Percentiles rank a stretch among this genome's conserved stretches.
These are phyloP conservation scores for Echinops telfairi DNA, from an alignment of 2,113 vertebrate genomes.

Conservation along the genomic window DNA sequence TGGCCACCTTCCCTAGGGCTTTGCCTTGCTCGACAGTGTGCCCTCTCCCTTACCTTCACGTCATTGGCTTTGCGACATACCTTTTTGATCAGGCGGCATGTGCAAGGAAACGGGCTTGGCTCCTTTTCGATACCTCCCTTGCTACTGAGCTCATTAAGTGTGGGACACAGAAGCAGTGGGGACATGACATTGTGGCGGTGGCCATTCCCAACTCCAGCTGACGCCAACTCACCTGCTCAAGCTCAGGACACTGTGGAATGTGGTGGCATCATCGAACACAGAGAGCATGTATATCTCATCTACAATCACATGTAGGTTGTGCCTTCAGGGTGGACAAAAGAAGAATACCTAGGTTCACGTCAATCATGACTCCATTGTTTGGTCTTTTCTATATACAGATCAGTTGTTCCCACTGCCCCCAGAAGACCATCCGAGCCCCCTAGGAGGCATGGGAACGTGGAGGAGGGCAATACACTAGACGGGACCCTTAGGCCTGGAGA, in stretches of 20 bases:
- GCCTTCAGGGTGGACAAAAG: slow-evolving; percentile 84
- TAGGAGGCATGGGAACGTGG: neutral
- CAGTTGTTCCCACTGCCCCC: neutral
- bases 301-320: slow-evolving; percentile 92
- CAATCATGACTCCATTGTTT: neutral
- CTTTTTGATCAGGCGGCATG: too few species aligned
- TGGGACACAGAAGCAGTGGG: neutral
- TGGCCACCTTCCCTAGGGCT: neutral
- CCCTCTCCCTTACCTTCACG: neutral
- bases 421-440: neutral
- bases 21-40: neutral
- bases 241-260: slow-evolving; percentile 94
- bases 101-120: neutral
- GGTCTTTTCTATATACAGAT: neutral
- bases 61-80: neutral
- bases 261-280: slow-evolving; percentile 91
- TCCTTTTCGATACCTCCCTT: neutral
- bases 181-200: neutral
- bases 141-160: neutral
- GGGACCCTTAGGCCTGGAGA: neutral
- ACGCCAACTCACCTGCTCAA: slow-evolving; percentile 89
- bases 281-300: slow-evolving; percentile 97
- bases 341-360: neutral
- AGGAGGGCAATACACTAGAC: neutral
- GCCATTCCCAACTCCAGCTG: neutral